These are phyloP conservation scores for Nomada ruficornis DNA, from an alignment of 2,888 invertebrate genomes.

Conservation along the genomic window DNA sequence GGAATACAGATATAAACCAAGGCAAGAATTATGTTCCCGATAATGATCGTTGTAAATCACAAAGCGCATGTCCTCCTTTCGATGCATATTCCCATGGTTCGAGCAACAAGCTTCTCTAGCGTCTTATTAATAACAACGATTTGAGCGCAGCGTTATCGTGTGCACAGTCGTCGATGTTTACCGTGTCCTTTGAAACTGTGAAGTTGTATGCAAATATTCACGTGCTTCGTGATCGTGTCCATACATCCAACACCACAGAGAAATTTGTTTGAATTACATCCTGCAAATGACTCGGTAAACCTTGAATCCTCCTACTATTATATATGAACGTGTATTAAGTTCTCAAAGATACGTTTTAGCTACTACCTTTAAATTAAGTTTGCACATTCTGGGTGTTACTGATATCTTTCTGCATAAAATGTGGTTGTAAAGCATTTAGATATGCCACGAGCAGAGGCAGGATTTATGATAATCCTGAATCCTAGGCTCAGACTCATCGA, in stretches of 20 bases:
- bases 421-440: background rate
- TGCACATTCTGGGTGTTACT: too few relatives aligned
- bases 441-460: background rate
- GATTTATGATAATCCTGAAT: slow-evolving; percentile 46
- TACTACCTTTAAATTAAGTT: background rate
- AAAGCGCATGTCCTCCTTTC: slow-evolving; percentile 3
- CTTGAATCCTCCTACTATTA: slow-evolving; percentile 13
- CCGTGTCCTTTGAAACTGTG: slow-evolving; percentile 14
- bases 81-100: slow-evolving; percentile 8
- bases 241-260: slow-evolving; percentile 6
- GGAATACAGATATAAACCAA: background rate
- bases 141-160: slow-evolving; percentile 48
- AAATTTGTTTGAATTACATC: slow-evolving; percentile 42
- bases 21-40: slow-evolving; percentile 20
- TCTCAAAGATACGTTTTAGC: background rate
- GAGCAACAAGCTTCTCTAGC: slow-evolving; percentile 26
- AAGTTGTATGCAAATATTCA: slow-evolving; percentile 31
- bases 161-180: slow-evolving; percentile 30
- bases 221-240: slow-evolving; percentile 14
- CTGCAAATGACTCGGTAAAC: slow-evolving; percentile 38
- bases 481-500: slow-evolving; percentile 31
- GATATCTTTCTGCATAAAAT: background rate
- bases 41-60: slow-evolving; percentile 38
- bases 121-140: slow-evolving; percentile 55
- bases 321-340: background rate